Evolutionary conservation across 1,140 invertebrate genomes (phyloP).

Genomic region (Meloidogyne chitwoodi): DNA sequence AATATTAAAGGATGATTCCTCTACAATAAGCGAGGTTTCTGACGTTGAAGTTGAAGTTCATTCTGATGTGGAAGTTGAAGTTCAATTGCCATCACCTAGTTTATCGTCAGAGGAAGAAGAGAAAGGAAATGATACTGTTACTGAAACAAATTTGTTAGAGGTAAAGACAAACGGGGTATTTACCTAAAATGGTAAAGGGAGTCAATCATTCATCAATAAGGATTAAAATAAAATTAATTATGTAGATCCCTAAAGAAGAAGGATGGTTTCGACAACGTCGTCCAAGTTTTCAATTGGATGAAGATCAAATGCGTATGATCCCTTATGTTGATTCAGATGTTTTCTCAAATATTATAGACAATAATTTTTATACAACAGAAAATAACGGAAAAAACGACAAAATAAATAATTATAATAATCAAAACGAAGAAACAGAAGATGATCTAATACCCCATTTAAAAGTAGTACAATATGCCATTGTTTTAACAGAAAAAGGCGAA

Average conservation of each 20-base stretch:
- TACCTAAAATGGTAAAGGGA: no score
- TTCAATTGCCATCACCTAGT: not conserved
- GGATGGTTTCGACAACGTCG: not conserved
- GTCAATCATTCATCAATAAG: no score
- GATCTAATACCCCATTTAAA: not conserved
- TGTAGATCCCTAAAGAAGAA: not conserved
- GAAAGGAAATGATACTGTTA: not conserved
- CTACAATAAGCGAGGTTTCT: not conserved
- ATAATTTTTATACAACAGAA: not conserved
- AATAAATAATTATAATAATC: not conserved
- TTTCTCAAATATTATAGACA: not conserved
- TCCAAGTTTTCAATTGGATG: constrained; percentile 14
- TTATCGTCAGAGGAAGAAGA: not conserved
- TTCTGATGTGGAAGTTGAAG: not conserved
- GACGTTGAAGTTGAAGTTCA: not conserved
- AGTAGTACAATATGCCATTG: not conserved
- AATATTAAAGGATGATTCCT: not conserved
- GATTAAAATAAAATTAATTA: no score
- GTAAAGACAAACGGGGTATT: no score
- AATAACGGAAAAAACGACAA: not conserved
- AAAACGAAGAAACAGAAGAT: not conserved
- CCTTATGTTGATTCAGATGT: constrained; percentile 10
- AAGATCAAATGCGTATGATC: constrained; percentile 1
- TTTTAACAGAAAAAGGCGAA: not conserved
- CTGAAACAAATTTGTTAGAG: not conserved